Base-by-base conservation (phyloP, 2,888 invertebrate species). In the Pecten maximus region DNA sequence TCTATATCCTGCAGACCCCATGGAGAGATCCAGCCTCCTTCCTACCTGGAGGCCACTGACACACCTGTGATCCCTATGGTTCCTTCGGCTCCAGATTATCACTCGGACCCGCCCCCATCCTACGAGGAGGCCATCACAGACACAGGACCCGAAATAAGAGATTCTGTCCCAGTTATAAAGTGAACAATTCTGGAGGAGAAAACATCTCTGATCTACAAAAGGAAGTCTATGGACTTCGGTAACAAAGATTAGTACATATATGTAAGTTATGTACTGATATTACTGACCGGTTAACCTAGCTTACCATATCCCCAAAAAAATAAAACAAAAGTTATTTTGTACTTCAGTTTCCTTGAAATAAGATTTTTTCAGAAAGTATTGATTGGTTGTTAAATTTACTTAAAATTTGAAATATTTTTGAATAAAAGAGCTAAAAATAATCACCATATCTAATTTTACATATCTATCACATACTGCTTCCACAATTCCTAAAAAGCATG, bases 21-120 rank as follows among this genome's bases (percentile, higher is more conserved):
- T 35, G 74, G 74, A 74, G 74, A 74, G 0, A 35, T 19, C 6
- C 74, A 74, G 28, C 74, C 74, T 23, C 74, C 74, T 3, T 74
- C 74, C 74, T 74, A 74, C 74, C 28, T 28, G 74, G 74, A 74
- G 74, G 74, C 74, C 28, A 74, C 74, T 35, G 74, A 74, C 35
- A 74, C 74, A 74, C 35, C 28, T 74, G 74, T 74, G 74, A 74
- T 35, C 12, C 28, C 28, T 74, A 28, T 74, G 74, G 74, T 35
- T 12, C 28, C 35, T 10, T 35, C 74, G 10, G 74, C 74, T 0
- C 74, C 74, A 8, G 74, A 74, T 15, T 74, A 74, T 35, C 74
- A 74, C 35, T 74, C 74, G 0, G 74, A 74, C 35, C 74, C 74
- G 12, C 74, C 74, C 6, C 74, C 74, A 8, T 35, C 74, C 10